Evolutionary conservation across 2,113 vertebrate species (phyloP).

Genomic region (Caracal caracal): DNA sequence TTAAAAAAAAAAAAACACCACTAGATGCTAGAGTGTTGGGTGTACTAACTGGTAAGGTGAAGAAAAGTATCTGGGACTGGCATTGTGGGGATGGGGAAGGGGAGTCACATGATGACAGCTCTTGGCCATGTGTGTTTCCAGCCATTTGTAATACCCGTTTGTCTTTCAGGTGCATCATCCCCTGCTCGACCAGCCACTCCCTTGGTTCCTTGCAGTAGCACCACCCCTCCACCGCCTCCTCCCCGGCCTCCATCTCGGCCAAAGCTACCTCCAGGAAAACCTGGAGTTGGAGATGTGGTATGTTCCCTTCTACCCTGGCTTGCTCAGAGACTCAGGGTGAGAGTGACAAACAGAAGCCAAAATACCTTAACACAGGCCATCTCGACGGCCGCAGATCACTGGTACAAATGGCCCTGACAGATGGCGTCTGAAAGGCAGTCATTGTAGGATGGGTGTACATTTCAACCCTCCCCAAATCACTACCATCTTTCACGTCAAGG

Average conservation of each 20-base stretch:
- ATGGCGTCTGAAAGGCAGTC: background rate
- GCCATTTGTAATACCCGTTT: background rate
- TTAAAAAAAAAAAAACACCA: constrained; percentile 13
- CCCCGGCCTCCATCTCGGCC: constrained; percentile 94
- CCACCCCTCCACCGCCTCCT: constrained; percentile 92
- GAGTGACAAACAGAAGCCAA: background rate
- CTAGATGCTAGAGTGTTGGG: background rate
- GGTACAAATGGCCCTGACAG: background rate
- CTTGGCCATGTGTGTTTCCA: background rate
- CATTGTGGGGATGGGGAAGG: background rate
- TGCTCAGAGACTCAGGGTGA: background rate
- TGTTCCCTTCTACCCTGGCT: constrained; percentile 65
- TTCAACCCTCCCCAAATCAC: background rate
- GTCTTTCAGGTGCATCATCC: constrained; percentile 91
- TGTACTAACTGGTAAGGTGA: background rate
- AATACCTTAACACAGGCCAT: rapidly evolving
- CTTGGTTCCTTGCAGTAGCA: constrained; percentile 86
- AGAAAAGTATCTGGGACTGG: background rate
- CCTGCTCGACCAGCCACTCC: constrained; percentile 94
- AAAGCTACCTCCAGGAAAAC: constrained; percentile 95
- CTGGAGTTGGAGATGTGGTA: constrained; percentile 92
- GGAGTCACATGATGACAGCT: rapidly evolving
- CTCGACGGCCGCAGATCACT: rapidly evolving
- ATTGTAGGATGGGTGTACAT: background rate
- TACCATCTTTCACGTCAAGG: background rate